Evolutionary conservation across 2,797 vertebrate species (phyloP), one percentile per base, ranked within the genome.

Genomic region (Pipistrellus pipistrellus): DNA sequence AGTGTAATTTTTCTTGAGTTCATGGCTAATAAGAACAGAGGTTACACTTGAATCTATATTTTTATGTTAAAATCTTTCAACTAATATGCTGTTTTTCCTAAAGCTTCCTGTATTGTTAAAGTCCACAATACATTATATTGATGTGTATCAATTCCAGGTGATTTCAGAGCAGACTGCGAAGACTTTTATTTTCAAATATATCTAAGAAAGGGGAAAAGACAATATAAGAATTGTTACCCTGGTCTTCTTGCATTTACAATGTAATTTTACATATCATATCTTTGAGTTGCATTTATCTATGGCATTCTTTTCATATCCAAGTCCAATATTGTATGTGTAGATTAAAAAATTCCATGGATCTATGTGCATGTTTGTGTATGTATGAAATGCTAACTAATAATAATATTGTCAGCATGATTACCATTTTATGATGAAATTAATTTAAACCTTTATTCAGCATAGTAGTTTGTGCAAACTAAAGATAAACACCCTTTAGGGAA

Each of bases 381-480:
- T 80, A 68, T 78, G 38, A 81, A 86, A 30, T 90, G 8, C 25
- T n/a, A 84, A 23, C 17, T 76, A 77, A 76, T 77, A 77, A 46
- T 77, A 77, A 46, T 76, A 41, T 51, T 69, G 72, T 59, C 20
- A 78, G 11, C 3, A n/a, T 93, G 44, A 0, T 44, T 68, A 27
- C 57, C 6, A 64, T 73, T 90, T 80, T 80, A 75, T 41, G 44
- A 88, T 78, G 20, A 35, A 88, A 46, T 48, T 90, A 76, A 80
- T 81, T 88, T 77, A 85, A 90, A 82, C 27, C 27, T 82, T 81
- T 76, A 88, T 11, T 81, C 7, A 11, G 18, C 35, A 44, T 53
- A 25, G 46, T 38, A 41, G 17, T 76, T 69, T 46, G 13, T 3
- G 2, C 38, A 90, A 81, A 59, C 10, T 30, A 83, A 93, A 87